A percentile compares a stretch with the other conserved stretches of the same genome.
These are phyloP conservation scores for Lacanobia oleracea DNA, from an alignment of 2,888 invertebrate species.

Conservation along the genomic window DNA sequence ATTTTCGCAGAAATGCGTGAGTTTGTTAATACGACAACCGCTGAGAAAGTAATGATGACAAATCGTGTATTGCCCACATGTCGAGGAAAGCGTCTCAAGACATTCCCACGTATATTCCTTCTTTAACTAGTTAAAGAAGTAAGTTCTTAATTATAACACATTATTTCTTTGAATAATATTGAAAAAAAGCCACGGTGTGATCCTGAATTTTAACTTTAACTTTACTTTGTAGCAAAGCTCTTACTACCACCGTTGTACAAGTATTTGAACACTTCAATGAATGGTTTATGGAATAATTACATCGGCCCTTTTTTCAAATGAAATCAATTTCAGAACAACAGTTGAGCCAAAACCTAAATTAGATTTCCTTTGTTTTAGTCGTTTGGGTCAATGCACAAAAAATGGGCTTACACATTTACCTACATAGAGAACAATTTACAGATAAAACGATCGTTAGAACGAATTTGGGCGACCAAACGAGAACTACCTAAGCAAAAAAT, in stretches of 20 bases:
- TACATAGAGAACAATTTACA: neutral
- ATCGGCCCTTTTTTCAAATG: neutral
- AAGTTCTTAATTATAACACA: neutral
- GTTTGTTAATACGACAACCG: conserved; percentile 4
- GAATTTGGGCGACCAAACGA: conserved; percentile 15
- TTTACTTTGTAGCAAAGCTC: neutral
- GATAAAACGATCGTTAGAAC: conserved; percentile 17
- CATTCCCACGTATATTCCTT: no score
- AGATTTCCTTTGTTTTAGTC: neutral
- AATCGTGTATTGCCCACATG: conserved; percentile 10
- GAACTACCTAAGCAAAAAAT: conserved; percentile 31
- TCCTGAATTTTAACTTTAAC: no score
- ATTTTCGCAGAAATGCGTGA: neutral
- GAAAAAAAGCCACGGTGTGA: neutral
- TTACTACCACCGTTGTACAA: neutral
- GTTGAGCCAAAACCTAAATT: neutral
- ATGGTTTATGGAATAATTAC: neutral
- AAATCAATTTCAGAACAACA: neutral
- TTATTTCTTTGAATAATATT: neutral
- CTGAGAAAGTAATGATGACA: conserved; percentile 23
- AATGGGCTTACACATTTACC: neutral
- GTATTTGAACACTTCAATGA: neutral
- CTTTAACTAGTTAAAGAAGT: neutral
- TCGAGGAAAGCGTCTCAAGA: neutral
- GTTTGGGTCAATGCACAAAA: neutral